Evolutionary conservation across 2,797 vertebrate species (phyloP).

Genomic region (Darevskia mixta): DNA sequence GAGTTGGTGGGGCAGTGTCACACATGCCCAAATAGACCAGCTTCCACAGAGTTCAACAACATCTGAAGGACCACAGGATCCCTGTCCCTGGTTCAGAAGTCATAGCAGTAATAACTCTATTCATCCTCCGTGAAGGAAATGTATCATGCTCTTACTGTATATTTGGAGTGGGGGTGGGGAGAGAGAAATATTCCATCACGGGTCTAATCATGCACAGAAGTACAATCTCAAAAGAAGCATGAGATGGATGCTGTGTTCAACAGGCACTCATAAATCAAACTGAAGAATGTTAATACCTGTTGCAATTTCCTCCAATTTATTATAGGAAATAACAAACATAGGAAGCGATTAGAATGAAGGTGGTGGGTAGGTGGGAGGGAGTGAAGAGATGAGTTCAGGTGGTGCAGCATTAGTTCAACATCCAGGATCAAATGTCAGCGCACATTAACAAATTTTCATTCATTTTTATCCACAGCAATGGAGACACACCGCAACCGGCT

Average conservation of each 20-base stretch:
- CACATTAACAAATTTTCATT: slow-evolving; percentile 79
- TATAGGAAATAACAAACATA: slow-evolving; percentile 79
- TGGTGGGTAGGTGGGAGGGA: not conserved
- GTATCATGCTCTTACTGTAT: slow-evolving; percentile 24
- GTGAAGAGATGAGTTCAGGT: slow-evolving; percentile 76
- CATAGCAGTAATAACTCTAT: slow-evolving; percentile 10
- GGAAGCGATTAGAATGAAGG: slow-evolving; percentile 79
- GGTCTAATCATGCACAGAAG: slow-evolving; percentile 58
- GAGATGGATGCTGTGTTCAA: slow-evolving; percentile 73
- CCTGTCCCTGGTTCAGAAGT: too few relatives aligned
- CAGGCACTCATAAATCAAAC: slow-evolving; percentile 73
- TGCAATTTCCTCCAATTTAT: slow-evolving; percentile 80
- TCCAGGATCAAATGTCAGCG: slow-evolving; percentile 76
- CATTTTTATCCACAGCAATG: slow-evolving; percentile 76
- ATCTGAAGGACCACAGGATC: slow-evolving; percentile 21
- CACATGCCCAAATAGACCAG: too few relatives aligned
- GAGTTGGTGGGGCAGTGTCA: too few relatives aligned
- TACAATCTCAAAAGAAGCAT: slow-evolving; percentile 69
- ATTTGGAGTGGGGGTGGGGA: slow-evolving; percentile 15
- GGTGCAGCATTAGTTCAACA: slow-evolving; percentile 75
- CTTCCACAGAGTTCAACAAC: not conserved
- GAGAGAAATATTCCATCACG: slow-evolving; percentile 39
- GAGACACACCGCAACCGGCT: slow-evolving; percentile 75
- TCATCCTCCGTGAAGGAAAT: slow-evolving; percentile 66
- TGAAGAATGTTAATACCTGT: slow-evolving; percentile 80